Conservation (phyloP, 1,140 invertebrate species). For the Drosophila simulans region DNA sequence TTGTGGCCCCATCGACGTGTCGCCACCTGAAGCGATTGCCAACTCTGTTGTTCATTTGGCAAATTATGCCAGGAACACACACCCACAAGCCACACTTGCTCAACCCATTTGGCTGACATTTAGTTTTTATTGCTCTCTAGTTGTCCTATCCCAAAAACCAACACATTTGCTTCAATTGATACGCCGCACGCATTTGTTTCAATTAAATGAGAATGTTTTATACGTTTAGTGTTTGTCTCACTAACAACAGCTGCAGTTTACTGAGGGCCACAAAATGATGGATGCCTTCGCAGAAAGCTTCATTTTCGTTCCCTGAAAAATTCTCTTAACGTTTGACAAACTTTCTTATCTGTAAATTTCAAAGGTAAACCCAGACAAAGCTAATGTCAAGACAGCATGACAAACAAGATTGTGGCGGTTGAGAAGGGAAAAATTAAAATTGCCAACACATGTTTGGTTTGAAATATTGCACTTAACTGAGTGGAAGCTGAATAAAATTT, state of each 20-base stretch:
- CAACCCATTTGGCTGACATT: not conserved
- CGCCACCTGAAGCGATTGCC: conserved; percentile 58
- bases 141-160: conserved; percentile 17
- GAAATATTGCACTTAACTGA: conserved; percentile 44
- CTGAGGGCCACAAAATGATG: conserved; percentile 36
- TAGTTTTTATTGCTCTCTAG: conserved; percentile 47
- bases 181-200: conserved; percentile 82
- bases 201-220: conserved; percentile 81
- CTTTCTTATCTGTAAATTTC: conserved; percentile 53
- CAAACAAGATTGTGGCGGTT: conserved; percentile 19
- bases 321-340: not conserved
- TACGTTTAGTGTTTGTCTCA: conserved; percentile 39
- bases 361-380: conserved; percentile 33
- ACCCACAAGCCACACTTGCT: too few species aligned
- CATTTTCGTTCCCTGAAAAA: not conserved
- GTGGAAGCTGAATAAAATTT: conserved; percentile 50
- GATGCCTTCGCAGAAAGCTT: conserved; percentile 36
- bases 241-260: conserved; percentile 4
- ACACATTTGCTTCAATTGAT: conserved; percentile 68
- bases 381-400: conserved; percentile 19
- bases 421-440: conserved; percentile 11
- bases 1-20: conserved; percentile 63
- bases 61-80: conserved; percentile 15
- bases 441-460: conserved; percentile 24
- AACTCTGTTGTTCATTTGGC: conserved; percentile 31